A percentile compares a stretch with the other conserved stretches of the same genome.
phyloP scores from a whole-genome alignment of 2,888 invertebrate genomes.

The Diabrotica balteata region DNA sequence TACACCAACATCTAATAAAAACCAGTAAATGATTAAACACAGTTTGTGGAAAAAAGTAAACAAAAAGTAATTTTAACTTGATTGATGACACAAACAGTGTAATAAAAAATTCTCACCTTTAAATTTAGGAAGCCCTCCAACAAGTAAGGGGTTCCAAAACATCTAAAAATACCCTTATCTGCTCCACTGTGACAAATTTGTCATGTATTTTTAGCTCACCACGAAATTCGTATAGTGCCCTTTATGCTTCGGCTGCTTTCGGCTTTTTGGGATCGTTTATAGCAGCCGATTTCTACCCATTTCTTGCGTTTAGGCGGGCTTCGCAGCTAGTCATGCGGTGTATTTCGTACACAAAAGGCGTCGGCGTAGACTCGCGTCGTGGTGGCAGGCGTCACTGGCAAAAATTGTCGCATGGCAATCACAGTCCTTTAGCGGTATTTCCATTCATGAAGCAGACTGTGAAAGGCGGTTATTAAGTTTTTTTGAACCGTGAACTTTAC shows the following conservation, averaged over 20 bases:
- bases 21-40: too few relatives aligned
- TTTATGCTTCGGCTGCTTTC: conserved; percentile 26
- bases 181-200: not conserved
- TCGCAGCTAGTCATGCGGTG: conserved; percentile 56
- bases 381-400: conserved; percentile 19
- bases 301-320: conserved; percentile 41
- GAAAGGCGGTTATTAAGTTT: not conserved
- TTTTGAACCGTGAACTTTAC: conserved; percentile 1
- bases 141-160: too few relatives aligned
- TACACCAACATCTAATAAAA: too few relatives aligned
- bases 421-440: conserved; percentile 6
- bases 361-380: conserved; percentile 32
- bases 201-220: conserved; percentile 8
- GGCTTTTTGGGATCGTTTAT: conserved; percentile 37
- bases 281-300: conserved; percentile 49
- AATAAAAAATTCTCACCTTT: too few relatives aligned
- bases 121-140: too few relatives aligned
- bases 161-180: not conserved
- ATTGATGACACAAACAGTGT: too few relatives aligned
- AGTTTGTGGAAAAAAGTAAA: too few relatives aligned
- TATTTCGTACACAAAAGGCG: conserved; percentile 52
- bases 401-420: conserved; percentile 25
- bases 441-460: conserved; percentile 1
- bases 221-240: conserved; percentile 16
- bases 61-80: too few relatives aligned